These are phyloP conservation scores for Athalia rosae DNA, from an alignment of 2,888 invertebrate genomes.

Conservation along the genomic window DNA sequence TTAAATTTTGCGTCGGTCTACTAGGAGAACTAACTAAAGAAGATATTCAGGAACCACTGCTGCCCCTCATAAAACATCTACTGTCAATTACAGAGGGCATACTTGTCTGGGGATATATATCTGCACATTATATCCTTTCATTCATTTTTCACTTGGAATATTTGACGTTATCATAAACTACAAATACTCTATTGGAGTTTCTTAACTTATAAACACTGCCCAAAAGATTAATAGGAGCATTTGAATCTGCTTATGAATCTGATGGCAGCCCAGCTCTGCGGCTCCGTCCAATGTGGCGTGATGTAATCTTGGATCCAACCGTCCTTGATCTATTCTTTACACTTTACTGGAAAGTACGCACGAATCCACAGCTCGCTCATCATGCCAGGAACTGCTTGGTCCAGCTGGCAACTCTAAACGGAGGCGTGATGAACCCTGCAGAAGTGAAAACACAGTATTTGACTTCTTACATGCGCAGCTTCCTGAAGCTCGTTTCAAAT, in stretches of 20 bases:
- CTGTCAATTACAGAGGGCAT: conserved; percentile 87
- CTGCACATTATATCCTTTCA: conserved; percentile 77
- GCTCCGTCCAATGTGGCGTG: conserved; percentile 83
- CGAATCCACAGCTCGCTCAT: conserved; percentile 83
- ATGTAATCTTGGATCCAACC: conserved; percentile 84
- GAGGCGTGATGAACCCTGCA: conserved; percentile 75
- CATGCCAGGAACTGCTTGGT: conserved; percentile 88
- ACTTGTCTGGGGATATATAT: conserved; percentile 88
- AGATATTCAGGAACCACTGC: conserved; percentile 75
- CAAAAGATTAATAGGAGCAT: conserved; percentile 82
- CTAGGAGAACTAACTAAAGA: conserved; percentile 78
- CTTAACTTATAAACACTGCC: conserved; percentile 75
- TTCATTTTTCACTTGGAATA: conserved; percentile 18
- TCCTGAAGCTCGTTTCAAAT: conserved; percentile 78
- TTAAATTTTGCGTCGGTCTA: conserved; percentile 82
- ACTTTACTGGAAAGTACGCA: conserved; percentile 87
- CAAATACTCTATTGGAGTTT: conserved; percentile 50
- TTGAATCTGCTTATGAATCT: conserved; percentile 81
- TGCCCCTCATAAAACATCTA: conserved; percentile 81
- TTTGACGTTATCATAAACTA: conserved; percentile 28
- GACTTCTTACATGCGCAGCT: conserved; percentile 77
- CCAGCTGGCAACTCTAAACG: conserved; percentile 84
- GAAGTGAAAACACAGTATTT: conserved; percentile 77
- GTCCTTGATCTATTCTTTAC: conserved; percentile 87
- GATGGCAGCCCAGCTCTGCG: conserved; percentile 79